These are phyloP conservation scores for Oxyscelio sp. DNA, from an alignment of 2,888 invertebrate genomes.

Conservation along the genomic window DNA sequence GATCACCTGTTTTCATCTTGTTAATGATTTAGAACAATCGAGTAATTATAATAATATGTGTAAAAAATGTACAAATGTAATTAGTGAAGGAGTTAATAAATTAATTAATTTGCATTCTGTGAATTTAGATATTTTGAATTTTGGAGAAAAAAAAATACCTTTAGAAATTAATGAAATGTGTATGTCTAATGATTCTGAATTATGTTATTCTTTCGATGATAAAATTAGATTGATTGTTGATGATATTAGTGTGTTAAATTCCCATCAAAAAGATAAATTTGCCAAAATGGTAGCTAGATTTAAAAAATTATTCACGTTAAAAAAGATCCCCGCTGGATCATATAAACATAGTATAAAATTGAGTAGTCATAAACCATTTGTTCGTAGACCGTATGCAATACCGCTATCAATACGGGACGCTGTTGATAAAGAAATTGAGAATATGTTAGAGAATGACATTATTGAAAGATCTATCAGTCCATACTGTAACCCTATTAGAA, in stretches of 20 bases:
- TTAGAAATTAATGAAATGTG: no score
- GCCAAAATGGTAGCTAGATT: not conserved
- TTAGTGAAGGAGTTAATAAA: no score
- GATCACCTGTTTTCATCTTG: no score
- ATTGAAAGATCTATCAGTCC: conserved; percentile 79
- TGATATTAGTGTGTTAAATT: not conserved
- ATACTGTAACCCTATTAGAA: conserved; percentile 82
- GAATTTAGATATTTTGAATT: no score
- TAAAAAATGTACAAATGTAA: no score
- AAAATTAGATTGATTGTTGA: not conserved
- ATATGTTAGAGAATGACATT: no score
- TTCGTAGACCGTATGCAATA: conserved; percentile 78
- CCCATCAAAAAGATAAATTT: not conserved
- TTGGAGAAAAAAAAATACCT: no score
- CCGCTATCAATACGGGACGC: conserved; percentile 77
- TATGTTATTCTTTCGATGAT: not conserved
- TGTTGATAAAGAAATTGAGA: conserved; percentile 78
- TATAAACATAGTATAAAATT: conserved; percentile 76
- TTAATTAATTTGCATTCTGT: no score
- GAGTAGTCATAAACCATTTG: conserved; percentile 71
- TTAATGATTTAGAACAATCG: no score
- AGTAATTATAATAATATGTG: no score
- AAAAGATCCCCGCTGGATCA: not conserved
- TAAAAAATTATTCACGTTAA: conserved; percentile 11
- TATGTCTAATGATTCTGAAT: no score